Evolutionary conservation across 2,797 vertebrate species (phyloP).

Genomic region (Chiropotes sagulatus): DNA sequence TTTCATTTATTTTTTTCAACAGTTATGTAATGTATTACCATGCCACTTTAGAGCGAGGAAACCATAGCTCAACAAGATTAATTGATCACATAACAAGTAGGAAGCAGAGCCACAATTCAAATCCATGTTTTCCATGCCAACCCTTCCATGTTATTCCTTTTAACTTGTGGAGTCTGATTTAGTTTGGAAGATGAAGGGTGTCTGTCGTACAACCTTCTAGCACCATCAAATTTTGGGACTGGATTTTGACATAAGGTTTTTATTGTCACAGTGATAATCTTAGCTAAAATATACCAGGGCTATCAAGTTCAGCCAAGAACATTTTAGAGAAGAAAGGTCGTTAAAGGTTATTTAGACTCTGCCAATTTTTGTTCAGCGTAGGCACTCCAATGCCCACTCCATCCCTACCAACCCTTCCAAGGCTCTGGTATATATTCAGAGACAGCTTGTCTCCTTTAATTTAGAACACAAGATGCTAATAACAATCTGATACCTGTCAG

Average conservation of each 20-base stretch:
- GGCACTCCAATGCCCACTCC: background rate
- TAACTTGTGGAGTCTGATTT: background rate
- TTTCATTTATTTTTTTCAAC: slow-evolving; percentile 1
- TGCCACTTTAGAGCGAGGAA: background rate
- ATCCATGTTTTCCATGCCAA: background rate
- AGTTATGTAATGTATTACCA: background rate
- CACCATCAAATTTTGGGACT: background rate
- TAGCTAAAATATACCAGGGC: background rate
- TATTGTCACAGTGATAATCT: background rate
- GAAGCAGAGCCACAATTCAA: background rate
- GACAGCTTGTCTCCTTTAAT: slow-evolving; percentile 46
- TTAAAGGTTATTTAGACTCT: background rate
- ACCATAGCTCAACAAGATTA: background rate
- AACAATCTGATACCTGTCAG: slow-evolving; percentile 53
- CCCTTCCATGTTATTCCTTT: background rate
- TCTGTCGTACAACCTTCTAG: background rate
- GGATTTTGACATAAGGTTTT: background rate
- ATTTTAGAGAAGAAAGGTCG: background rate
- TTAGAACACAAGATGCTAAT: slow-evolving; percentile 54
- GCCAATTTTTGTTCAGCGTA: background rate
- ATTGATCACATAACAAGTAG: background rate
- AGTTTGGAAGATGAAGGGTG: no score
- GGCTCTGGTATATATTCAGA: background rate
- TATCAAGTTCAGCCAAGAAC: background rate
- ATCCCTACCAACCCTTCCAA: background rate